A percentile compares a stretch with the other conserved stretches of the same genome.
Evolutionary conservation across 2,888 invertebrate genomes (phyloP).

Genomic region (Tiphia femorata): DNA sequence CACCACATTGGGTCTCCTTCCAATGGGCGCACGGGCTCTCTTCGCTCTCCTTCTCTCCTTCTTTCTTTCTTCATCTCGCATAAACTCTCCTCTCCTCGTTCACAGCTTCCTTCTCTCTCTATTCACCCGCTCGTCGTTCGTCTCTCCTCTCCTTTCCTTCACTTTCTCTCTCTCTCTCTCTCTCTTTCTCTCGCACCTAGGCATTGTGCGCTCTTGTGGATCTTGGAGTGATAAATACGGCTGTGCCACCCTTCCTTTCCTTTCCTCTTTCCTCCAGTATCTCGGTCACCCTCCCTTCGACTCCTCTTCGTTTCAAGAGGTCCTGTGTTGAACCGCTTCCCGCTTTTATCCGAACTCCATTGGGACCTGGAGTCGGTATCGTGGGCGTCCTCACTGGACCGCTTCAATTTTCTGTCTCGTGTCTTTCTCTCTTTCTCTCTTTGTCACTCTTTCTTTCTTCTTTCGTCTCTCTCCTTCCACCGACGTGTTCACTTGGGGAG

Average conservation of each 20-base stretch:
- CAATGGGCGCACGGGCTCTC: slow-evolving; percentile 35
- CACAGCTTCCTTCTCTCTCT: not conserved
- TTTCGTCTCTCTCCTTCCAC: slow-evolving; percentile 15
- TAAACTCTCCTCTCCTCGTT: slow-evolving; percentile 9
- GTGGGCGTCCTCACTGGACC: no score
- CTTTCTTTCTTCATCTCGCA: not conserved
- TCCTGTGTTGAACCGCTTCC: not conserved
- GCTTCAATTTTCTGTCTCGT: no score
- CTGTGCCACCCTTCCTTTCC: slow-evolving; percentile 2
- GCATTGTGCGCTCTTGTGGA: slow-evolving; percentile 46
- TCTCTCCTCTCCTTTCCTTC: slow-evolving; percentile 14
- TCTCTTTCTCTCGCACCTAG: slow-evolving; percentile 25
- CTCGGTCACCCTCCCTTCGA: not conserved
- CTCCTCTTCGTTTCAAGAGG: not conserved
- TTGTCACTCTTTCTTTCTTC: not conserved
- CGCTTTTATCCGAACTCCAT: no score
- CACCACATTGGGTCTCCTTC: slow-evolving; percentile 55
- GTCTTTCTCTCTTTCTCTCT: not conserved
- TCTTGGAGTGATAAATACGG: slow-evolving; percentile 45
- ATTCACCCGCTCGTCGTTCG: slow-evolving; percentile 16
- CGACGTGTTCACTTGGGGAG: not conserved
- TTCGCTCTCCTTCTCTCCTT: slow-evolving; percentile 27
- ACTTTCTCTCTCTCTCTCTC: no score
- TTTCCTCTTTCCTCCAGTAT: not conserved
- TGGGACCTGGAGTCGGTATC: no score